phyloP scores from a whole-genome alignment of 2,888 invertebrate genomes.

The Dryococelus australis region DNA sequence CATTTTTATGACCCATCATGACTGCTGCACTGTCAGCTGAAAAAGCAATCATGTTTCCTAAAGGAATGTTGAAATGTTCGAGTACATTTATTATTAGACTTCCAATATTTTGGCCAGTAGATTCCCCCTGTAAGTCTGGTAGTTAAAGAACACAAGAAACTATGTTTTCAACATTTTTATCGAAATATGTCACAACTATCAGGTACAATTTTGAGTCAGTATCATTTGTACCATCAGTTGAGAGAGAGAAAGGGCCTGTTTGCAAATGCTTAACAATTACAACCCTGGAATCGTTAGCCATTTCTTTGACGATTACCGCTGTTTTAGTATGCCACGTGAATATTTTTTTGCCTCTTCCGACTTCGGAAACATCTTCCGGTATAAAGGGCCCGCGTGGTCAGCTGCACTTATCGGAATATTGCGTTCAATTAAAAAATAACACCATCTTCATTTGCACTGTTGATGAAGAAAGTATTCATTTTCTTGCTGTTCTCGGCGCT shows the following conservation, averaged over 20 bases:
- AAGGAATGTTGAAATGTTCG: background rate
- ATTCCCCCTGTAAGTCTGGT: background rate
- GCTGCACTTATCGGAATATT: conserved; percentile 19
- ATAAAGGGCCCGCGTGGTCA: background rate
- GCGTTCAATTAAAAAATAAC: background rate
- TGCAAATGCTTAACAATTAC: background rate
- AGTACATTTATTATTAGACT: background rate
- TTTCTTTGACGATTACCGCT: background rate
- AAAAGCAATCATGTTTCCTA: background rate
- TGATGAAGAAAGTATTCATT: background rate
- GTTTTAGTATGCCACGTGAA: background rate
- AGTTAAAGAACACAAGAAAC: background rate
- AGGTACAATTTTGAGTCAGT: background rate
- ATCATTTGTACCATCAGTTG: conserved; percentile 6
- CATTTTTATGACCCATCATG: conserved; percentile 18
- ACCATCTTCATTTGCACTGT: background rate
- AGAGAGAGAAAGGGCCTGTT: background rate
- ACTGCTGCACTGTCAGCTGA: background rate
- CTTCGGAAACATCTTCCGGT: background rate
- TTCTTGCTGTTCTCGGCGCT: background rate
- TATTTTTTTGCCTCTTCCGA: background rate
- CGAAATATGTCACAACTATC: background rate
- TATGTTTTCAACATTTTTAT: background rate
- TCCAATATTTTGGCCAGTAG: background rate
- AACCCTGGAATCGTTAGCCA: background rate